phyloP scores from a whole-genome alignment of 2,888 invertebrate genomes.

The Spatulosminthurus flaviceps region DNA sequence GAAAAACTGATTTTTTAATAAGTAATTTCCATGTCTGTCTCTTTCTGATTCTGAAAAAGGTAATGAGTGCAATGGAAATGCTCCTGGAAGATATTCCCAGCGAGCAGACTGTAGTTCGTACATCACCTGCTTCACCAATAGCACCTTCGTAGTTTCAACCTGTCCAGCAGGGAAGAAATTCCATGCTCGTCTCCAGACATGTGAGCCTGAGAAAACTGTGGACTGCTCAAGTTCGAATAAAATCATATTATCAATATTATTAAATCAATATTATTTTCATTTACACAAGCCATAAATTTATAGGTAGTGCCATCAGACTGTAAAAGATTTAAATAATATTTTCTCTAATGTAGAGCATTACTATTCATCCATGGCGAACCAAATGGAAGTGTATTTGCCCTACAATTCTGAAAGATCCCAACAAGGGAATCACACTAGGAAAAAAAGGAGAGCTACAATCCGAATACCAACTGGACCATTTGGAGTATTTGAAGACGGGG shows the following conservation, averaged over 20 bases:
- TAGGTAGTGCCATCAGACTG: too few species aligned
- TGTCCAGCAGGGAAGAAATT: neutral
- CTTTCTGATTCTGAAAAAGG: too few species aligned
- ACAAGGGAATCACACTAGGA: neutral
- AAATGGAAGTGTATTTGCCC: too few species aligned
- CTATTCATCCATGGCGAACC: too few species aligned
- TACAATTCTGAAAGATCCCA: neutral
- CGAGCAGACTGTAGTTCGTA: neutral
- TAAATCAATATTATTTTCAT: too few species aligned
- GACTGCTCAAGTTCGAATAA: constrained; percentile 35
- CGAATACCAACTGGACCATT: constrained; percentile 6
- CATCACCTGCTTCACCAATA: neutral
- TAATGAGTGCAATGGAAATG: neutral
- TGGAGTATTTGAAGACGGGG: neutral
- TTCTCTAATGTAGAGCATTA: too few species aligned
- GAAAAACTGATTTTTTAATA: neutral
- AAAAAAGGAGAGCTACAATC: neutral
- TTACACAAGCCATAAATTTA: too few species aligned
- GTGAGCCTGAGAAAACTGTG: neutral
- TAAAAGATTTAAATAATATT: too few species aligned
- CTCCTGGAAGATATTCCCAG: too few species aligned
- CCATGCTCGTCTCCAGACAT: neutral
- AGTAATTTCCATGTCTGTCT: too few species aligned
- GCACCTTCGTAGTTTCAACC: neutral
- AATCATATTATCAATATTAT: too few species aligned